Base-by-base conservation (phyloP, 2,797 vertebrate species). In the Anniella stebbinsi region DNA sequence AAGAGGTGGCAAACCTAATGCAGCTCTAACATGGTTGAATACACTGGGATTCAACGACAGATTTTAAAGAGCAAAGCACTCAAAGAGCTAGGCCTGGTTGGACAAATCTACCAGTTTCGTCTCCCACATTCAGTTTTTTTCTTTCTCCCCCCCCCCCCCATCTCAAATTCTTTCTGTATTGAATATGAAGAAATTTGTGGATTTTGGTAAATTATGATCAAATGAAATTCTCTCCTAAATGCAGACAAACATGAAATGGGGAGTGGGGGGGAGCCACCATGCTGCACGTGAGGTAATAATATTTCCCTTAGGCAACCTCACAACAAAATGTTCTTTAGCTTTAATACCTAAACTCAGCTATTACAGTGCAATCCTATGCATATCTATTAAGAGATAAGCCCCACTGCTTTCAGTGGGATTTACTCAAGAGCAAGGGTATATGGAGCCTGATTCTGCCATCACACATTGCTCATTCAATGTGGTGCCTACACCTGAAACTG, bases 401-500 rank as follows among this genome's bases (percentile, higher is more conserved):
- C 13, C 78, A 12, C 33, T 51, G 30, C 63, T 36, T 75, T 38
- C 23, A 84, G 9, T n/a, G 41, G 6, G 17, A 80, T n/a, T 36
- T 70, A 17, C 23, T 75, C 69, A 8, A 21, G 63, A 38, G 38
- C 17, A 88, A 36, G 41, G 45, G 13, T 69, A 33, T 36, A 54
- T 38, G 60, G 2, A 45, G 36, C 80, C 92, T 96, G 95, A 97
- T 97, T 94, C 94, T 92, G 90, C 69, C 94, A 89, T 88, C 95
- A 94, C 96, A 95, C 96, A 94, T 93, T 76, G 48, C 90, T 97
- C 94, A 77, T 91, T 96, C 95, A 45, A 93, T 94, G 95, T 91
- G 89, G 78, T 92, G 90, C 93, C 78, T 94, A 70, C 92, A 91
- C 94, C 94, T 93, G 87, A 82, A 93, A 88, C 92, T 94, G 92